These are phyloP conservation scores for Prietella phreatophila DNA, from an alignment of 2,113 vertebrate species.

Conservation along the genomic window DNA sequence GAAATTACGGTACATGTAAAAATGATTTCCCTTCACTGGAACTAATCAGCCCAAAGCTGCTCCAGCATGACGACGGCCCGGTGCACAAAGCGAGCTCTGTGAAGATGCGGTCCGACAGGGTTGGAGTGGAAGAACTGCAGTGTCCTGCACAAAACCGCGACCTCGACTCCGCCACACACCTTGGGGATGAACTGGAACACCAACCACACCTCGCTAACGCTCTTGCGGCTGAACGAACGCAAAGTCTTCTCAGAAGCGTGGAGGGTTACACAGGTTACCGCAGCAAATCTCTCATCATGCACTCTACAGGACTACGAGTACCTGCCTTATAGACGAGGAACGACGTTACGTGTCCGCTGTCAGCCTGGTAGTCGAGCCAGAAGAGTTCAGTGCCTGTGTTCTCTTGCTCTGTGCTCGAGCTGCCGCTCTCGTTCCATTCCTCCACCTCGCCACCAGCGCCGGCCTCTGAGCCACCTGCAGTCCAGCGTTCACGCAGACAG, in stretches of 20 bases:
- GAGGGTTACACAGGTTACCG: too few species aligned
- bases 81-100: too few species aligned
- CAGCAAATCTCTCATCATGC: neutral
- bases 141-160: too few species aligned
- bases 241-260: too few species aligned
- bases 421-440: conserved; percentile 77
- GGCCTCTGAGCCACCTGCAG: conserved; percentile 69
- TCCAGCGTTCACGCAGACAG: conserved; percentile 6
- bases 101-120: too few species aligned
- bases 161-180: too few species aligned
- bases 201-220: too few species aligned
- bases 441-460: conserved; percentile 70
- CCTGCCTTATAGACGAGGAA: conserved; percentile 80
- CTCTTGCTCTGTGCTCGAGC: conserved; percentile 77
- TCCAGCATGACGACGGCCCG: too few species aligned
- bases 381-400: conserved; percentile 78
- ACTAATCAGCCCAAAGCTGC: neutral
- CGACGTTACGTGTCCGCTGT: conserved; percentile 80
- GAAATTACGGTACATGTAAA: too few species aligned
- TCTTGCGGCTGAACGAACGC: too few species aligned
- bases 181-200: too few species aligned
- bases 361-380: conserved; percentile 89
- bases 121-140: too few species aligned
- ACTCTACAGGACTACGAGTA: neutral
- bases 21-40: neutral